Percentiles rank a stretch among this genome's conserved stretches.
Evolutionary conservation across 2,888 invertebrate species (phyloP).

Genomic region (Apotomis betuletana): DNA sequence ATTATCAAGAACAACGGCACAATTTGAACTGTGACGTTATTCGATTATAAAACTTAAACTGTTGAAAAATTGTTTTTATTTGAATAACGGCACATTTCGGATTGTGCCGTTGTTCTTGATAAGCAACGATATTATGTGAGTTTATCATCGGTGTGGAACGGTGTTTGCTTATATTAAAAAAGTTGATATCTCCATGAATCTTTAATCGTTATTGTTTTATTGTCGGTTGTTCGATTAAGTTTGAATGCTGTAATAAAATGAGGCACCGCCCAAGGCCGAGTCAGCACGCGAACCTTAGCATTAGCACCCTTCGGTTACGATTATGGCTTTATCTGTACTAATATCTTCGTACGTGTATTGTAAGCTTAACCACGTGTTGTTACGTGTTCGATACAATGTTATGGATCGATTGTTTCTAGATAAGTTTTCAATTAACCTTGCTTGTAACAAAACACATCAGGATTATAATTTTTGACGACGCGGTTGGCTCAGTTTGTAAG

Average conservation of each 20-base stretch:
- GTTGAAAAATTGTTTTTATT: too few relatives aligned
- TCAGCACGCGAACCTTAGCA: conserved; percentile 63
- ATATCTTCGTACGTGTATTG: conserved; percentile 54
- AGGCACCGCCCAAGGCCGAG: conserved; percentile 62
- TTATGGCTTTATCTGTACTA: conserved; percentile 63
- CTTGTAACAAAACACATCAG: too few relatives aligned
- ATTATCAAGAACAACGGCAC: too few relatives aligned
- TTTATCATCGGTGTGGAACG: too few relatives aligned
- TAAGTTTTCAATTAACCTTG: background rate
- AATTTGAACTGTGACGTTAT: too few relatives aligned
- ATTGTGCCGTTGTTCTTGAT: too few relatives aligned
- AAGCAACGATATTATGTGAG: too few relatives aligned
- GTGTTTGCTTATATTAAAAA: conserved; percentile 1
- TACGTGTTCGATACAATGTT: conserved; percentile 27
- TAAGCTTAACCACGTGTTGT: conserved; percentile 34
- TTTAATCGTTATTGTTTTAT: conserved; percentile 52
- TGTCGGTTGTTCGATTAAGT: conserved; percentile 68
- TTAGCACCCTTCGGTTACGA: conserved; percentile 54
- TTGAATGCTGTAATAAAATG: conserved; percentile 68
- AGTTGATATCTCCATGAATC: conserved; percentile 34
- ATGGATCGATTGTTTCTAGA: conserved; percentile 16
- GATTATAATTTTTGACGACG: too few relatives aligned
- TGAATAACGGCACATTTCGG: too few relatives aligned
- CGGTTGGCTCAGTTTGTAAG: too few relatives aligned
- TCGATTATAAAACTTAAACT: too few relatives aligned